Base-by-base conservation (phyloP, 2,113 vertebrate genomes). In the Myiopsitta monachus region DNA sequence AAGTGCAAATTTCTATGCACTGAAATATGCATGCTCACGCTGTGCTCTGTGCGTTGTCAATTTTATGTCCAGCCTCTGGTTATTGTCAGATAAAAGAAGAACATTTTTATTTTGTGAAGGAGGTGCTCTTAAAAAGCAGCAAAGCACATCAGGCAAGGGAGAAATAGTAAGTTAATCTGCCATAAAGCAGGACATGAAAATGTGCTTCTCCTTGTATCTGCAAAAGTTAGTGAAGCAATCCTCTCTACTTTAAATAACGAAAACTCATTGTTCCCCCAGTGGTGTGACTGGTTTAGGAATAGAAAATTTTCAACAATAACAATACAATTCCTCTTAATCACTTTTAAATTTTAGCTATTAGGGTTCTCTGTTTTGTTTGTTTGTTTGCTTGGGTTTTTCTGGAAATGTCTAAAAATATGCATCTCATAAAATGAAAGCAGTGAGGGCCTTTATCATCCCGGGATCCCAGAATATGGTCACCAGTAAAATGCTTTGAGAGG, bases 31-130 rank as follows among this genome's bases (percentile, higher is more conserved):
- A 89, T 46, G 55, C 24, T 49, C 16, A 26, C 23, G 4, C 27
- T 43, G 62, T 82, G 81, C 52, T 95, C 89, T 96, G 91, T 84
- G 44, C 62, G 68, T 62, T 91, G 69, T 92, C 93, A 82, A 9
- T 84, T 95, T 95, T 91, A 89, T 64, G 62, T 85, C 44, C 57
- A 69, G 62, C 33, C 69, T 91, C 95, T 95, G 95, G 88, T 49
- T 76, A 91, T 23, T 66, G 81, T 95, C 93, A 94, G 67, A 72
- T 75, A 73, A 89, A 89, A 87, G 36, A 90, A 59, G 30, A 94
- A 94, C 27, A 31, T 19, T 90, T 88, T 88, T 91, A 75, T 76
- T 64, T 91, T 78, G 61, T 61, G 57, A 84, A 92, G 81, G 83
- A 87, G 55, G 64, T 92, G 66, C 83, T 82, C 39, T 87, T 94